A percentile compares a stretch with the other conserved stretches of the same genome.
phyloP scores from a whole-genome alignment of 2,888 invertebrate species.

The Drosophila vallismaia region DNA sequence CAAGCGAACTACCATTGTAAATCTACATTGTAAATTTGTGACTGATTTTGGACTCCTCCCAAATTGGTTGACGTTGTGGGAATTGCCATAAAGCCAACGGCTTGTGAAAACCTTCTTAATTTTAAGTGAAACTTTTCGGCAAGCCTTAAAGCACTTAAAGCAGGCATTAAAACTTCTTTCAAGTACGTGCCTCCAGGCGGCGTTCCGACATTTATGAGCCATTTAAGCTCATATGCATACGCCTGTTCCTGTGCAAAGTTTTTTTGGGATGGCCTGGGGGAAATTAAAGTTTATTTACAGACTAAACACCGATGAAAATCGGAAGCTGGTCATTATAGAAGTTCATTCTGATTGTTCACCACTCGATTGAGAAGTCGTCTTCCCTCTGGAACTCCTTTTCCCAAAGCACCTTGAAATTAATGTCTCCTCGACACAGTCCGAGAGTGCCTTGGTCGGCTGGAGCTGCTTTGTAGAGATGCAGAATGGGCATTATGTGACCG shows the following conservation, averaged over 20 bases:
- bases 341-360: not conserved
- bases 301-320: not conserved
- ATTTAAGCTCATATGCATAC: slow-evolving; percentile 2
- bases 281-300: slow-evolving; percentile 31
- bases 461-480: slow-evolving; percentile 19
- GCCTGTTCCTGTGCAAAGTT: slow-evolving; percentile 7
- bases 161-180: slow-evolving; percentile 45
- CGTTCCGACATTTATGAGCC: slow-evolving; percentile 55
- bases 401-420: slow-evolving; percentile 54
- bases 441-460: not conserved
- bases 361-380: slow-evolving; percentile 16
- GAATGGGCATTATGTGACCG: slow-evolving; percentile 35
- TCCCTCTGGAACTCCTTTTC: slow-evolving; percentile 47
- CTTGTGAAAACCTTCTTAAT: slow-evolving; percentile 25
- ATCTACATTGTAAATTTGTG: slow-evolving; percentile 65
- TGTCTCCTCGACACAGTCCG: slow-evolving; percentile 39
- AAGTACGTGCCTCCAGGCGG: slow-evolving; percentile 16
- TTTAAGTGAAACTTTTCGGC: slow-evolving; percentile 4
- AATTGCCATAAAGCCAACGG: slow-evolving; percentile 52
- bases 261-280: not conserved
- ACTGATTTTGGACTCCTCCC: slow-evolving; percentile 54
- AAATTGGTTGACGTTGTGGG: slow-evolving; percentile 48
- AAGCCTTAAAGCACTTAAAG: slow-evolving; percentile 19
- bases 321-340: not conserved
- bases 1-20: slow-evolving; percentile 33